phyloP scores from a whole-genome alignment of 2,113 vertebrate species.

The Strix uralensis region DNA sequence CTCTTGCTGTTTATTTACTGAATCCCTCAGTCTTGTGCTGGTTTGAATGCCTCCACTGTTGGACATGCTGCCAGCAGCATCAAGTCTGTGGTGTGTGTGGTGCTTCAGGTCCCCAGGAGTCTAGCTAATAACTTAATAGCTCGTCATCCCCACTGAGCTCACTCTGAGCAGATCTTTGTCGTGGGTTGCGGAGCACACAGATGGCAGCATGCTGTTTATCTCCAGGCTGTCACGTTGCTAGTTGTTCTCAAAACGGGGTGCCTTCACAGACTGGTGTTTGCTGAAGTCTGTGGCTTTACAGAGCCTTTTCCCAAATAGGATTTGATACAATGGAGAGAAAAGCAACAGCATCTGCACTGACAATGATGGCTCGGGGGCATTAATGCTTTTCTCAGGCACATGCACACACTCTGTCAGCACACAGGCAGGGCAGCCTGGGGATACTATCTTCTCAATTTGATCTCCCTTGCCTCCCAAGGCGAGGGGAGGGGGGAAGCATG shows the following conservation, averaged over 20 bases:
- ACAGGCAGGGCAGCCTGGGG: background rate
- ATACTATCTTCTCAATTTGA: background rate
- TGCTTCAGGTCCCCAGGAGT: too few relatives aligned
- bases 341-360: conserved; percentile 8
- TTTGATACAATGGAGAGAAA: conserved; percentile 36
- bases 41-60: too few relatives aligned
- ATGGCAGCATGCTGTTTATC: conserved; percentile 44
- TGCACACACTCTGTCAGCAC: background rate
- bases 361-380: background rate
- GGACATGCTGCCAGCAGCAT: too few relatives aligned
- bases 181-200: background rate
- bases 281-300: conserved; percentile 5
- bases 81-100: too few relatives aligned
- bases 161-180: too few relatives aligned
- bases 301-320: background rate
- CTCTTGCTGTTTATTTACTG: too few relatives aligned
- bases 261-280: background rate
- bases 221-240: background rate
- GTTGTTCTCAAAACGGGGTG: conserved; percentile 3
- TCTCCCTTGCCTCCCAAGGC: background rate
- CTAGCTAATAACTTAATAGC: too few relatives aligned
- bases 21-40: too few relatives aligned
- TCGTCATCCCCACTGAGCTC: too few relatives aligned
- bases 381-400: background rate
- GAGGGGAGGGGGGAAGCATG: background rate